phyloP scores from a whole-genome alignment of 2,797 vertebrate genomes.

The Oreortyx pictus region DNA sequence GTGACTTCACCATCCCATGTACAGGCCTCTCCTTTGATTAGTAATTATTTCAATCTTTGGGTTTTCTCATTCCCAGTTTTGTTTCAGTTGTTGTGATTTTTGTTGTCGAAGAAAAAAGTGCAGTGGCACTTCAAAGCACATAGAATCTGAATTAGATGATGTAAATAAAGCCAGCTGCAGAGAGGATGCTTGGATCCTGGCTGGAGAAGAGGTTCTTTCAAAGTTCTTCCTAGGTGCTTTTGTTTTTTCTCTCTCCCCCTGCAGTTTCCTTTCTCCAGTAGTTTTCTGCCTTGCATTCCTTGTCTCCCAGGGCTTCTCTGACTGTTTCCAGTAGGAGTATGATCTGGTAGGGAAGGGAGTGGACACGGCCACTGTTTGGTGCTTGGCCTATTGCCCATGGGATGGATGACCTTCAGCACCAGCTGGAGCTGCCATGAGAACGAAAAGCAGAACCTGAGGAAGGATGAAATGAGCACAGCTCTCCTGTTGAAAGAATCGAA shows the following conservation, averaged over 20 bases:
- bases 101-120: conserved; percentile 58
- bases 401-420: neutral
- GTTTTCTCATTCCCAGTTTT: conserved; percentile 70
- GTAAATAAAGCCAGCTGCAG: conserved; percentile 43
- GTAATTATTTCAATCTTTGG: conserved; percentile 73
- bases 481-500: neutral
- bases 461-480: neutral
- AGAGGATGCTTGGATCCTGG: neutral
- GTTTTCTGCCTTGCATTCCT: neutral
- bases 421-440: neutral
- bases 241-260: neutral
- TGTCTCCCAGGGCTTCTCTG: neutral
- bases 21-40: conserved; percentile 60
- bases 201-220: neutral
- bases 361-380: neutral
- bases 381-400: neutral
- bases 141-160: conserved; percentile 63
- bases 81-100: conserved; percentile 70
- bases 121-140: conserved; percentile 65
- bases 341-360: neutral
- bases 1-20: conserved; percentile 39
- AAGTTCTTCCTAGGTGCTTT: neutral
- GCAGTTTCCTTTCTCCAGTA: neutral
- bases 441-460: neutral
- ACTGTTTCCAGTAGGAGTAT: neutral